Evolutionary conservation across 2,888 invertebrate species (phyloP), one percentile per base, ranked within the genome.

Genomic region (Callinectes sapidus): DNA sequence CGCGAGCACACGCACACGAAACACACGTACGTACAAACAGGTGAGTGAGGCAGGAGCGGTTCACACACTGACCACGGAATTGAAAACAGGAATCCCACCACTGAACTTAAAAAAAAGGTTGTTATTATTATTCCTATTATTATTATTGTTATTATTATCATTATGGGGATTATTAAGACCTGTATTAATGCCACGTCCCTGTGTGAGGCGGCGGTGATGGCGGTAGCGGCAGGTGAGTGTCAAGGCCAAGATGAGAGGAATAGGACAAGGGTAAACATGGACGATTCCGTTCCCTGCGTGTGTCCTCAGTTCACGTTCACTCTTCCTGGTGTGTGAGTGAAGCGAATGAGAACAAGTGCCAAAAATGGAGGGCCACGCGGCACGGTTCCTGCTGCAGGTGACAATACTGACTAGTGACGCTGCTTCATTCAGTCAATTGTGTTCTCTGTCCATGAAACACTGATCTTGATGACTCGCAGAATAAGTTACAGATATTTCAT

Each of bases 21-120:
- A 87, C 87, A 87, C 87, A 87, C 42, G 42, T 35, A 87, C 87
- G 18, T 35, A 86, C 86, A 87, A 48, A 87, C 48, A 87, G 10
- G 54, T 87, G 32, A 16, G 16, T 54, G 28, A 87, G 54, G 42
- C 48, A n/a, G 14, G 16, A 14, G n/a, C 28, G 71, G n/a, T n/a
- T 61, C 10, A 81, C 13, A 81, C 81, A 81, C 16, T 16, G 35
- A 35, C 32, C 81, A 81, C 13, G 32, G 13, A 81, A 10, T 13
- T 71, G n/a, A 71, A 71, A 28, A 71, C 2, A 28, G 71, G 71
- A 10, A 71, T 5, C 48, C 48, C 48, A 48, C 48, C 48, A 48
- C 8, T 48, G 48, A 48, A 48, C 48, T 2, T 48, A 48, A 48
- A 48, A 48, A 48, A 48, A 10, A 10, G 48, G 48, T 42, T 6